Evolutionary conservation across 2,113 vertebrate species (phyloP).

Genomic region (Megatriorchis doriae): DNA sequence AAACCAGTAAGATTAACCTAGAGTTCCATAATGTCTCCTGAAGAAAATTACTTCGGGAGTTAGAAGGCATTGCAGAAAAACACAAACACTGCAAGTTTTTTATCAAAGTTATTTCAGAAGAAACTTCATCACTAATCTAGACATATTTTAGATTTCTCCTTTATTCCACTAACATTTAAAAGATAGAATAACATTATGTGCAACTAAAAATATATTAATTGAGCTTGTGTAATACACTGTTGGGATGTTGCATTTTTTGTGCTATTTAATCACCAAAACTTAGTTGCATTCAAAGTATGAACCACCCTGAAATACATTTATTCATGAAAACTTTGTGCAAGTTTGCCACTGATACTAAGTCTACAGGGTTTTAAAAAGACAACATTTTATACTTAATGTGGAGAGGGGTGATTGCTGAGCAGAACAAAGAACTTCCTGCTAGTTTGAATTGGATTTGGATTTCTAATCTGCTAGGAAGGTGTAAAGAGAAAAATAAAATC

Average conservation of each 20-base stretch:
- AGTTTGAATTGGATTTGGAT: not conserved
- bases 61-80: not conserved
- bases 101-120: not conserved
- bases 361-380: not conserved
- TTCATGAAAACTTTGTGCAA: not conserved
- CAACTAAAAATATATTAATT: not conserved
- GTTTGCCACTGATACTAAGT: not conserved
- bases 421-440: not conserved
- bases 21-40: not conserved
- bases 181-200: not conserved
- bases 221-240: not conserved
- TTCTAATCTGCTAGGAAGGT: not conserved
- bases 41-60: not conserved
- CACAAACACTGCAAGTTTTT: not conserved
- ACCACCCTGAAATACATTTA: not conserved
- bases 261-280: not conserved
- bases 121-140: not conserved
- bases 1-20: not conserved
- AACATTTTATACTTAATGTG: not conserved
- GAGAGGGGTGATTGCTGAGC: not conserved
- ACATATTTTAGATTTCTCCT: not conserved
- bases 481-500: not conserved
- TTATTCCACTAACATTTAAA: not conserved
- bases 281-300: not conserved
- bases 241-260: not conserved